Evolutionary conservation across 1,140 invertebrate species (phyloP).

Genomic region (Rhagoletis zephyria): DNA sequence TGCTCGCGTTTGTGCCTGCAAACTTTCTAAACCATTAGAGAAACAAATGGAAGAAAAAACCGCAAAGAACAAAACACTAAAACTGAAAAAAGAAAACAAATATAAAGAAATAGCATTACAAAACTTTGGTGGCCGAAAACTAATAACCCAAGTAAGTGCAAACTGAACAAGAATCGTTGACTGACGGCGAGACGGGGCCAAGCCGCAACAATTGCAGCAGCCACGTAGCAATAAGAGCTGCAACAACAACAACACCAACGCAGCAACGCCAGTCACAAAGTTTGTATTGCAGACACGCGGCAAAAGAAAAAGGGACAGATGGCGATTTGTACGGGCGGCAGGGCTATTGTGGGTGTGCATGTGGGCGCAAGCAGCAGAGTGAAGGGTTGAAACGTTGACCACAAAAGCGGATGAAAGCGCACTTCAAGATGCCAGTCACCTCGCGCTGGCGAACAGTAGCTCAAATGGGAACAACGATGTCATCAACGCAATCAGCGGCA

Average conservation of each 20-base stretch:
- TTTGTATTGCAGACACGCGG: not conserved
- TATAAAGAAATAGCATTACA: not conserved
- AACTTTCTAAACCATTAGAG: conserved; percentile 34
- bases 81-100: not conserved
- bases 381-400: conserved; percentile 48
- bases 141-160: conserved; percentile 27
- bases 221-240: conserved; percentile 6
- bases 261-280: not conserved
- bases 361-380: not conserved
- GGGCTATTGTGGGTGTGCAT: not conserved
- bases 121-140: conserved; percentile 40
- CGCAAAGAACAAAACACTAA: not conserved
- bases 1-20: conserved; percentile 13
- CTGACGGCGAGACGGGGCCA: not conserved
- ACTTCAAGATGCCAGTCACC: conserved; percentile 44
- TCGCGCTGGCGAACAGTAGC: not conserved
- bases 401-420: conserved; percentile 27
- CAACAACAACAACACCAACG: not conserved
- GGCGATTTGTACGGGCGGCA: not conserved
- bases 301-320: not conserved
- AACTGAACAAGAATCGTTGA: not conserved
- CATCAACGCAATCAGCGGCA: conserved; percentile 43
- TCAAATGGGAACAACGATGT: conserved; percentile 25
- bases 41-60: conserved; percentile 28
- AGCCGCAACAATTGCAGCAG: conserved; percentile 1